These are phyloP conservation scores for Halichoerus grypus DNA, from an alignment of 2,113 vertebrate species.

Conservation along the genomic window DNA sequence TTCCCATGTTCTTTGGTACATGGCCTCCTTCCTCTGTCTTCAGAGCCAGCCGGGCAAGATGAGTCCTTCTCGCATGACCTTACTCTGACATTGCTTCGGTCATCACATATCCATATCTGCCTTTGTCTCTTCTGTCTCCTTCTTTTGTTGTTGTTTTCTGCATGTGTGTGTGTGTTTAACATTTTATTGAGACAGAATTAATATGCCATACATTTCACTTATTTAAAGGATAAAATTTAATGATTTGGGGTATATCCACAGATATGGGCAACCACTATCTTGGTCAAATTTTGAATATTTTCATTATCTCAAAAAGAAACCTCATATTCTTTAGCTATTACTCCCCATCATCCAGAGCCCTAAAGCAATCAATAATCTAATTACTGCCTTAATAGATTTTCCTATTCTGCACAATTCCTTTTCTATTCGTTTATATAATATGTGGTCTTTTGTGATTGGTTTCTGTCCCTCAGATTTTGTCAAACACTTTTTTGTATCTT, in stretches of 20 bases:
- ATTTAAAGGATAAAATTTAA: neutral
- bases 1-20: neutral
- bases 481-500: neutral
- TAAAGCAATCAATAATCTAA: neutral
- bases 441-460: neutral
- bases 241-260: neutral
- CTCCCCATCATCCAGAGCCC: neutral
- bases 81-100: neutral
- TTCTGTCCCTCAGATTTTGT: neutral
- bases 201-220: neutral
- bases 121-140: neutral
- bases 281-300: neutral
- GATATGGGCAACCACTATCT: neutral
- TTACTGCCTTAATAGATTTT: no score
- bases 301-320: neutral
- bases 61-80: neutral
- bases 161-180: neutral
- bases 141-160: neutral
- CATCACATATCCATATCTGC: neutral
- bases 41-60: neutral
- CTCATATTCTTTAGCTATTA: neutral
- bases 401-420: neutral
- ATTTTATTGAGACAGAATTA: neutral
- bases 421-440: neutral
- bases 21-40: neutral